A percentile compares a stretch with the other conserved stretches of the same genome.
These are phyloP conservation scores for Metopolophium dirhodum DNA, from an alignment of 1,140 invertebrate species.

Conservation along the genomic window DNA sequence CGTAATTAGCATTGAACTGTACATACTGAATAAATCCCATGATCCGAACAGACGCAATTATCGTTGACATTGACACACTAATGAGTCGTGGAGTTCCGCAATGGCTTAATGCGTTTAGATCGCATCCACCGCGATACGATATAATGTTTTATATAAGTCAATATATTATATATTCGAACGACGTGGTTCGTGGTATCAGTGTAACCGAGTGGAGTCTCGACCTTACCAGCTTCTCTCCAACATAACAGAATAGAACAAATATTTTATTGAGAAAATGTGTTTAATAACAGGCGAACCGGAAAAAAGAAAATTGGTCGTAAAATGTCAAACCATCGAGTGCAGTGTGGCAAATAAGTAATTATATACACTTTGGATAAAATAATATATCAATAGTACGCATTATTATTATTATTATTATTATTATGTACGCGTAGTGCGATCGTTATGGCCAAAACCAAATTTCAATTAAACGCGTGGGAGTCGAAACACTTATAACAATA, in stretches of 20 bases:
- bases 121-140: neutral
- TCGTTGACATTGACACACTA: neutral
- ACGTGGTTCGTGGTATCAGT: neutral
- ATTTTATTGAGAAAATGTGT: neutral
- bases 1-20: neutral
- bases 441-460: neutral
- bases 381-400: neutral
- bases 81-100: neutral
- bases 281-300: too few relatives aligned
- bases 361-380: neutral
- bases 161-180: neutral
- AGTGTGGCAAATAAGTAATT: neutral
- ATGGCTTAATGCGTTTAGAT: neutral
- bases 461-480: neutral
- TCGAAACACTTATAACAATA: neutral
- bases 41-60: neutral
- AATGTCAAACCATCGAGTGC: neutral
- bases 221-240: neutral
- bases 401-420: neutral
- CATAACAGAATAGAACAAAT: neutral
- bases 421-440: neutral
- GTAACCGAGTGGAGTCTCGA: neutral
- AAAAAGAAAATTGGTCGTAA: neutral
- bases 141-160: neutral
- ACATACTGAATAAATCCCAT: neutral